Evolutionary conservation across 1,140 invertebrate species (phyloP).

Genomic region (Daktulosphaira vitifoliae): DNA sequence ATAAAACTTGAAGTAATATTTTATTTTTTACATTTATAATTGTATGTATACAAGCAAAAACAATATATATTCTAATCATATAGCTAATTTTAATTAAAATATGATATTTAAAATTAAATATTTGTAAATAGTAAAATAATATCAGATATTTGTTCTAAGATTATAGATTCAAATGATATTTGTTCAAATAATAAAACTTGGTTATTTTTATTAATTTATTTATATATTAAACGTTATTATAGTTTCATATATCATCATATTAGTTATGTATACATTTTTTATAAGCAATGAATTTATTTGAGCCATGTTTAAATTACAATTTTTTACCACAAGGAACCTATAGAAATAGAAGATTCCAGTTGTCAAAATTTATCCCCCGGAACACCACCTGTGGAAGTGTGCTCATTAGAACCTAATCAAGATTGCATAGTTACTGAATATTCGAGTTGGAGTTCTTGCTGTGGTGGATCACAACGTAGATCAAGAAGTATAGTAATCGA

Average conservation of each 20-base stretch:
- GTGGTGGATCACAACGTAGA: conserved; percentile 38
- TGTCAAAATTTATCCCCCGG: conserved; percentile 39
- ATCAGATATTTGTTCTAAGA: too few species aligned
- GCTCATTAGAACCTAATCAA: conserved; percentile 40
- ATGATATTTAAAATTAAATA: background rate
- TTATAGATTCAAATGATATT: too few species aligned
- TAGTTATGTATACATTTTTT: too few species aligned
- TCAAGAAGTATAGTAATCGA: conserved; percentile 40
- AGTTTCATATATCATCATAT: too few species aligned
- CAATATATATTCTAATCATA: background rate
- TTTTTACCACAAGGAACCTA: too few species aligned
- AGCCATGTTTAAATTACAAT: too few species aligned
- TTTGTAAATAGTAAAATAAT: background rate
- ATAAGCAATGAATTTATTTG: too few species aligned
- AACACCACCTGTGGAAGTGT: conserved; percentile 39
- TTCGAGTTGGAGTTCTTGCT: conserved; percentile 40
- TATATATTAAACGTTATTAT: too few species aligned
- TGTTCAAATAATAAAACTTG: too few species aligned
- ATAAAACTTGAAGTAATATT: conserved; percentile 24
- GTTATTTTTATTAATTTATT: too few species aligned
- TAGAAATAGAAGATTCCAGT: conserved; percentile 41
- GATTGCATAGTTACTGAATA: conserved; percentile 42
- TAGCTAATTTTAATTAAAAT: background rate
- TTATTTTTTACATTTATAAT: too few species aligned
- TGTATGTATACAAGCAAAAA: background rate